A percentile compares a stretch with the other conserved stretches of the same genome.
phyloP scores from a whole-genome alignment of 64 coral and sea anemone genomes.

The Montipora capricornis region DNA sequence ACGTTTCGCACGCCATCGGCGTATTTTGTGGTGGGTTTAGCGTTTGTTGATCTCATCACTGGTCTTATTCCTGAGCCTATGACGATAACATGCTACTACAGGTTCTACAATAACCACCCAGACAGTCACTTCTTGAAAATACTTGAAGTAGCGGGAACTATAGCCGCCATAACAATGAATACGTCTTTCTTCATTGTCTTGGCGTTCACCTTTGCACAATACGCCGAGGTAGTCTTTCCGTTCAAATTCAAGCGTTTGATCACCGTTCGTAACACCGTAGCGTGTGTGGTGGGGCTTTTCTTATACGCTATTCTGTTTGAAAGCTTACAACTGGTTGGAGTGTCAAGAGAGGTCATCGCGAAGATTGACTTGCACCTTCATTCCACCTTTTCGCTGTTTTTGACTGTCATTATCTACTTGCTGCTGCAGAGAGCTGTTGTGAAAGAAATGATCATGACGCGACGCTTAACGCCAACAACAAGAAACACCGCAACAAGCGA shows the following conservation, averaged over 20 bases:
- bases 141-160: neutral
- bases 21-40: constrained; percentile 70
- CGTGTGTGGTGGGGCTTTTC: constrained; percentile 57
- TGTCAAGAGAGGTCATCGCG: constrained; percentile 44
- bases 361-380: constrained; percentile 69
- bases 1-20: constrained; percentile 75
- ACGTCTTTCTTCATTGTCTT: constrained; percentile 77
- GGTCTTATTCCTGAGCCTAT: constrained; percentile 69
- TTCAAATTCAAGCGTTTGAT: constrained; percentile 64
- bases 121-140: neutral
- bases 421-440: constrained; percentile 57
- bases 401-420: constrained; percentile 65
- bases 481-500: too few species aligned
- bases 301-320: constrained; percentile 60
- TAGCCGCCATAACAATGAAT: constrained; percentile 52
- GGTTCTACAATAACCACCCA: constrained; percentile 34
- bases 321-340: constrained; percentile 14
- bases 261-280: constrained; percentile 41
- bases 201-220: constrained; percentile 76
- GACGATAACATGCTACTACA: constrained; percentile 57
- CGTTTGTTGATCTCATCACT: constrained; percentile 63
- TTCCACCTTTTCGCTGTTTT: constrained; percentile 61
- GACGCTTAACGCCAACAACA: neutral
- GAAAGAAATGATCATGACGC: constrained; percentile 14
- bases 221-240: constrained; percentile 68